A percentile compares a stretch with the other conserved stretches of the same genome.
Evolutionary conservation across 1,140 invertebrate genomes (phyloP).

Genomic region (Aethina tumida): DNA sequence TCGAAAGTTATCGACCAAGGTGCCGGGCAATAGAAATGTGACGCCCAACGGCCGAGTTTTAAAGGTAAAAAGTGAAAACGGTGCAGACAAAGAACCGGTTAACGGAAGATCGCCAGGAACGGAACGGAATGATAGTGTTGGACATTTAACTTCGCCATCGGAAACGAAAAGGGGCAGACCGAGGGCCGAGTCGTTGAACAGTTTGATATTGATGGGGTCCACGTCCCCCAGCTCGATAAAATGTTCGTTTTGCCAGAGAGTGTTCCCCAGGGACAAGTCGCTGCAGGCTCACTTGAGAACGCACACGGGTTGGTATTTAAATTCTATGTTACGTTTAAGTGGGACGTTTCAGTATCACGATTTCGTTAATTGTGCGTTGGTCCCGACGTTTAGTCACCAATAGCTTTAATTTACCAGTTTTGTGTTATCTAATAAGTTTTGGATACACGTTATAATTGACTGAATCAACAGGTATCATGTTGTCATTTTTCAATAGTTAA

Average conservation of each 20-base stretch:
- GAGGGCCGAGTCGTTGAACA: conserved; percentile 59
- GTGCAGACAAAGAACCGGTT: conserved; percentile 27
- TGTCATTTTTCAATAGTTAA: too few relatives aligned
- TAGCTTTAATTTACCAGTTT: too few relatives aligned
- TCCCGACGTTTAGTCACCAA: too few relatives aligned
- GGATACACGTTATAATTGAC: too few relatives aligned
- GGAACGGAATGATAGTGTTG: too few relatives aligned
- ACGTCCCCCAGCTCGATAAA: conserved; percentile 63
- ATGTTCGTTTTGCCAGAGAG: conserved; percentile 62
- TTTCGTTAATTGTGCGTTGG: too few relatives aligned
- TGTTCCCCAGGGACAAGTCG: conserved; percentile 73
- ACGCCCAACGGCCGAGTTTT: conserved; percentile 26
- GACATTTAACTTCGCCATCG: conserved; percentile 27
- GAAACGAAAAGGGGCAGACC: conserved; percentile 53
- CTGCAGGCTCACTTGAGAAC: conserved; percentile 71
- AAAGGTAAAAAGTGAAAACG: conserved; percentile 23
- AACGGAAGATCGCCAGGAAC: conserved; percentile 27
- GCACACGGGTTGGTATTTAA: conserved; percentile 68
- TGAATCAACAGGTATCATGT: too few relatives aligned
- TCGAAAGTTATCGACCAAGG: conserved; percentile 19
- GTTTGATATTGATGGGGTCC: conserved; percentile 62
- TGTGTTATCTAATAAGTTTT: too few relatives aligned
- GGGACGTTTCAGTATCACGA: too few relatives aligned
- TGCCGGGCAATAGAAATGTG: too few relatives aligned
- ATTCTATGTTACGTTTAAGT: too few relatives aligned